A percentile compares a stretch with the other conserved stretches of the same genome.
phyloP scores from a whole-genome alignment of 2,797 vertebrate species.

The Aeoliscus strigatus region DNA sequence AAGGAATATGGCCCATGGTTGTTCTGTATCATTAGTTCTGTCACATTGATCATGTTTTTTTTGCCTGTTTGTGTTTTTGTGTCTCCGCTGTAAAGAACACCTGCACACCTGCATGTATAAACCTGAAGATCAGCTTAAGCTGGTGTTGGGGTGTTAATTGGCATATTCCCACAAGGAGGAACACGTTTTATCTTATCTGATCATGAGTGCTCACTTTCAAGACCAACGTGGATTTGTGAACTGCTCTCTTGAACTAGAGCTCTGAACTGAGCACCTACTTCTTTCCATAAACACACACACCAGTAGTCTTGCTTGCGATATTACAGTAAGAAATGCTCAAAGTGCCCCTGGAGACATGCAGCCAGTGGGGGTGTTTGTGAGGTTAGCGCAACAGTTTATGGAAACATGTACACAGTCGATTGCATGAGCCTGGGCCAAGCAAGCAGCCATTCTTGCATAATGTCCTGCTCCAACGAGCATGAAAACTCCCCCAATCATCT shows the following conservation, averaged over 20 bases:
- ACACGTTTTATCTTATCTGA: constrained; percentile 26
- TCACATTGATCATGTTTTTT: too few relatives aligned
- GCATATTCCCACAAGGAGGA: constrained; percentile 32
- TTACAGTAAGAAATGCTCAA: constrained; percentile 49
- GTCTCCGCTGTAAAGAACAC: background rate
- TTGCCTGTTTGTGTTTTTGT: constrained; percentile 4
- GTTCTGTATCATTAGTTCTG: too few relatives aligned
- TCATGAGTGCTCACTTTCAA: constrained; percentile 6
- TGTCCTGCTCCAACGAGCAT: constrained; percentile 72
- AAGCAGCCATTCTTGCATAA: constrained; percentile 65
- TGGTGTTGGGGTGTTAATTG: constrained; percentile 55
- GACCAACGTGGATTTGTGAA: background rate
- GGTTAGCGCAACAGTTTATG: constrained; percentile 34
- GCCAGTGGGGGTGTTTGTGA: constrained; percentile 16
- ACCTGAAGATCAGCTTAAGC: constrained; percentile 27
- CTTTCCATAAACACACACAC: constrained; percentile 12
- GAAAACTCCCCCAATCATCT: constrained; percentile 67
- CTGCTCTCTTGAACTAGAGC: constrained; percentile 3
- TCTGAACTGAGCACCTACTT: constrained; percentile 1
- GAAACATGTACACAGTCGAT: constrained; percentile 24
- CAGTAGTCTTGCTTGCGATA: constrained; percentile 37
- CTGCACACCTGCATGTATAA: constrained; percentile 23
- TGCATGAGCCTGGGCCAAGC: constrained; percentile 46
- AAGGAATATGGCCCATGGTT: too few relatives aligned
- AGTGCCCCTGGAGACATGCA: constrained; percentile 46